phyloP scores from a whole-genome alignment of 2,797 vertebrate genomes.

The Scyliorhinus canicula region DNA sequence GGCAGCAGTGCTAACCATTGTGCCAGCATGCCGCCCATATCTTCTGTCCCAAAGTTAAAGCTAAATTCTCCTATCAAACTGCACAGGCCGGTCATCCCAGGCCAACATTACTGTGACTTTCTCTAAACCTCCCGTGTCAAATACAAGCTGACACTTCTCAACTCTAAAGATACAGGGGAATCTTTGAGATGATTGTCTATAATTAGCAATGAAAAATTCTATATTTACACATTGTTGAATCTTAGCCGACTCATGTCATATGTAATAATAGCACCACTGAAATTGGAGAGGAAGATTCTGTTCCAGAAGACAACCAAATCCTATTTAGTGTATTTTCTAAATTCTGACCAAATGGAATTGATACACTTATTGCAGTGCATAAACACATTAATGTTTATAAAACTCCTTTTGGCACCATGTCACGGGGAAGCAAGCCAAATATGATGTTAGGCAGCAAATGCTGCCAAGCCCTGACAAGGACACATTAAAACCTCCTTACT shows the following conservation, averaged over 20 bases:
- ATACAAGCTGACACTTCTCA: not conserved
- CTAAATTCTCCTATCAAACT: not conserved
- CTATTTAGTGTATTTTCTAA: not conserved
- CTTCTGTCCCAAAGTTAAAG: not conserved
- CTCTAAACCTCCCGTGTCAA: too few relatives aligned
- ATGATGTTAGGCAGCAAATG: not conserved
- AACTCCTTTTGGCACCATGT: not conserved
- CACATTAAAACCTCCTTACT: not conserved
- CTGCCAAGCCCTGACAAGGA: not conserved
- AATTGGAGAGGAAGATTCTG: not conserved
- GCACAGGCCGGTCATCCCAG: not conserved
- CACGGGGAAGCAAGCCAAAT: not conserved
- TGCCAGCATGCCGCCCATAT: too few relatives aligned
- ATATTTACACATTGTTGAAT: conserved; percentile 5
- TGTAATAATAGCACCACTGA: conserved; percentile 17
- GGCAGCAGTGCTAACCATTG: too few relatives aligned
- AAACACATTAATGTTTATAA: conserved; percentile 6
- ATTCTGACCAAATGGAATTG: not conserved
- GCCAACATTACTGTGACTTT: not conserved
- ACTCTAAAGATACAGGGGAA: not conserved
- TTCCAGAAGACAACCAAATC: not conserved
- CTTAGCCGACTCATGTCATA: not conserved
- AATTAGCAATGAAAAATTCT: conserved; percentile 14
- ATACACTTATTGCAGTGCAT: not conserved
- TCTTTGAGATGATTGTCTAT: not conserved